These are phyloP conservation scores for Anoplophora glabripennis DNA, from an alignment of 1,140 invertebrate species.

Conservation along the genomic window DNA sequence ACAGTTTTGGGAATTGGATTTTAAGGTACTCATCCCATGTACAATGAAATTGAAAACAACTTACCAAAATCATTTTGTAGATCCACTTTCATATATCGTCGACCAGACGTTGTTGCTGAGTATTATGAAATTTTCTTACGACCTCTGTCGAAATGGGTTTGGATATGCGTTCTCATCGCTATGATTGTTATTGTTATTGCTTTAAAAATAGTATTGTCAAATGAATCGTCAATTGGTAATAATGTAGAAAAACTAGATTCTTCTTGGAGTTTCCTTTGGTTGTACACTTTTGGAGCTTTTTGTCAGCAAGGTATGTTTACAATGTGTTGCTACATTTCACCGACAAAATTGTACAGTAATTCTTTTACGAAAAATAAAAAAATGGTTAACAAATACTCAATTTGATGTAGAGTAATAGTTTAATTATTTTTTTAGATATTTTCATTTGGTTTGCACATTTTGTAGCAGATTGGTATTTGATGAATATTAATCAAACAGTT, in stretches of 20 bases:
- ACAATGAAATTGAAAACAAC: constrained; percentile 5
- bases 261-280: constrained; percentile 29
- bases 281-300: constrained; percentile 36
- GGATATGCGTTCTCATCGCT: constrained; percentile 52
- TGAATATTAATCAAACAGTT: no score
- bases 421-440: no score
- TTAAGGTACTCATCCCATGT: constrained; percentile 49
- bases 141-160: constrained; percentile 55
- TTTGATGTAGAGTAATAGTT: no score
- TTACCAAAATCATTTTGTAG: constrained; percentile 41
- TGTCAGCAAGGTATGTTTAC: constrained; percentile 41
- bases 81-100: constrained; percentile 59
- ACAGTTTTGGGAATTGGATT: constrained; percentile 58
- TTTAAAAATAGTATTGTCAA: constrained; percentile 12
- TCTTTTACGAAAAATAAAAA: no score
- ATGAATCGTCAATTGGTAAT: neutral
- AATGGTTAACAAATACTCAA: no score
- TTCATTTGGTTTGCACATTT: no score
- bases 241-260: constrained; percentile 12
- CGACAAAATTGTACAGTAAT: no score
- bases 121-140: constrained; percentile 58
- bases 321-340: neutral
- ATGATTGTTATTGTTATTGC: constrained; percentile 37
- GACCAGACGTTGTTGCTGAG: constrained; percentile 56
- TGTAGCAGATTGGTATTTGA: no score